These are phyloP conservation scores for Baronia brevicornis DNA, from an alignment of 2,888 invertebrate genomes.

Conservation along the genomic window DNA sequence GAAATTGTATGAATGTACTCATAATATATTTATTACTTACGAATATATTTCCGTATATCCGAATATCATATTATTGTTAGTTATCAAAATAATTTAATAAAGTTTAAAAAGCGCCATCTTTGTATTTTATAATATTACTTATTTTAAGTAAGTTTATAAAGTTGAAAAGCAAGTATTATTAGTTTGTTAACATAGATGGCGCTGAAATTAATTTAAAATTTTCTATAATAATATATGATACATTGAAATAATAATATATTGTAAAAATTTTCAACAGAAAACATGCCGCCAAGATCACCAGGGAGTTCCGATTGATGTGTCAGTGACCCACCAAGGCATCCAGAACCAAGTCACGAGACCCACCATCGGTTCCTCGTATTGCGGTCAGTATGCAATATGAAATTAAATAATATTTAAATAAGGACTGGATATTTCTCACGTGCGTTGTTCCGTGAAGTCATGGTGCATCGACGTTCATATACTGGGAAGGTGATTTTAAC, in stretches of 20 bases:
- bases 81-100: too few relatives aligned
- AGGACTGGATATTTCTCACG: conserved; percentile 24
- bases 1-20: too few relatives aligned
- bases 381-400: conserved; percentile 63
- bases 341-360: conserved; percentile 54
- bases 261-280: conserved; percentile 46
- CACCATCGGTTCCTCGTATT: conserved; percentile 59
- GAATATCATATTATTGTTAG: too few relatives aligned
- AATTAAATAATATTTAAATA: conserved; percentile 33
- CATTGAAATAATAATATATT: conserved; percentile 20
- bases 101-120: conserved; percentile 18
- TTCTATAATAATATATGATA: conserved; percentile 4
- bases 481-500: conserved; percentile 7
- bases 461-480: conserved; percentile 1
- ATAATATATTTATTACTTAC: too few relatives aligned
- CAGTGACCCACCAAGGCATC: conserved; percentile 44
- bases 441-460: conserved; percentile 23
- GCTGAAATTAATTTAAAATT: conserved; percentile 19
- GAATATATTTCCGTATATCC: too few relatives aligned
- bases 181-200: conserved; percentile 50
- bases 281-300: conserved; percentile 59
- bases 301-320: conserved; percentile 41
- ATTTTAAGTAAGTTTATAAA: too few relatives aligned
- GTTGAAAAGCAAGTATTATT: too few relatives aligned
- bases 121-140: conserved; percentile 14